Evolutionary conservation across 2,888 invertebrate genomes (phyloP), one percentile per base, ranked within the genome.

Genomic region (Heterodera filipjevi): DNA sequence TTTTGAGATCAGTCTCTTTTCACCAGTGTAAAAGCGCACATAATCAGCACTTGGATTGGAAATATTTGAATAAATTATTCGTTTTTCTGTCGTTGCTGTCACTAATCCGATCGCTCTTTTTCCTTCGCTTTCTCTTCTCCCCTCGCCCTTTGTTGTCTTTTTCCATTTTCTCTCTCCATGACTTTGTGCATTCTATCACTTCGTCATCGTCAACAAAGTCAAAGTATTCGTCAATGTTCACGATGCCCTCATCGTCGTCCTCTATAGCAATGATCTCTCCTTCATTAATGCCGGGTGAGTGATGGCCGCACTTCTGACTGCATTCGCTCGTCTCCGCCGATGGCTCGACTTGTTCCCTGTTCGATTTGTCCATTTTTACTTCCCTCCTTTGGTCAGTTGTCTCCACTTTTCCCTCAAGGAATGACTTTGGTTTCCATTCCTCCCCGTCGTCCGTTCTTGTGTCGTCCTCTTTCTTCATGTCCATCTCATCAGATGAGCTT

Each of bases 61-160:
- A 68, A 68, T 68, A 68, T 32, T 35, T 68, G 68, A 32, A 32
- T 22, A 68, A 35, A 68, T 68, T 22, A 19, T 35, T 68, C 68
- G 8, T 22, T 32, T 32, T 66, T 66, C 27, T 68, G 68, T 3
- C 33, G 12, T 39, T 39, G 8, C 39, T 22, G 33, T 27, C 35
- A 16, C 19, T 68, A 5, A 1, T 2, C 27, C 68, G 16, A 6
- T 68, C 33, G 12, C 5, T 35, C 68, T 68, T 19, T 35, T 68
- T 22, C 66, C 66, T 68, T 33, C 22, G 68, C 14, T 68, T 32
- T 68, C 30, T 22, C 30, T 32, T 66, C 32, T 66, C 30, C 2
- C 14, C 66, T 12, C 66, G 10, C 22, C 22, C 27, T 66, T 66
- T 19, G 8, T 30, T 66, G 22, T 30, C 30, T 12, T 32, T 66